Base-by-base conservation (phyloP, 2,888 invertebrate genomes). In the Caradrina kadenii region DNA sequence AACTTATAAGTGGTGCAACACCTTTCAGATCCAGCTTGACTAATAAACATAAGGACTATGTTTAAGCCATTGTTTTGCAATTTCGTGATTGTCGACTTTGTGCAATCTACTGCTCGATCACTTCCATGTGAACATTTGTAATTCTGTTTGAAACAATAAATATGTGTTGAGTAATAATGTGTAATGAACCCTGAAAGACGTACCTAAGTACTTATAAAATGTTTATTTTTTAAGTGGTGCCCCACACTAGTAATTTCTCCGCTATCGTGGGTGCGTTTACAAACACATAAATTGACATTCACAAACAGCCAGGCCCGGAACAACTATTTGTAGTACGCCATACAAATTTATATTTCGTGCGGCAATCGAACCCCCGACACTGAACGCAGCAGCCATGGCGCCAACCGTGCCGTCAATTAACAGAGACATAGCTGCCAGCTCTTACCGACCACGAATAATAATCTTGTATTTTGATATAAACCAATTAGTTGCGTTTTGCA, bases 61-160 rank as follows among this genome's bases (percentile, higher is more conserved):
- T 79, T 62, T 76, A 59, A 31, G 31, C 22, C 39, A 74, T 73
- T 79, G 80, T 60, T 66, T 74, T 55, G 75, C 8, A 67, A 76
- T 74, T 63, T 60, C n/a, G 48, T 67, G 63, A 63, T 79, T 67
- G 48, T 63, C 66, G 52, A 63, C 52, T 54, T 53, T 50, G 22
- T 62, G 50, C 58, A 63, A 79, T 73, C 39, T 53, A 50, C 21
- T 56, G 45, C 15, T 55, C 65, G 73, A 79, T 77, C 54, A 52
- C 21, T 63, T 56, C 35, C 21, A 73, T 50, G 78, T 61, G 63
- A 77, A 55, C 45, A 76, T 73, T 55, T 75, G 58, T 69, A 76
- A 70, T 70, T 70, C 54, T 63, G 22, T 54, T 59, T 22, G 21
- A 60, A 59, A 45, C 31, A 58, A 56, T 69, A 61, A 49, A 49